Conservation (phyloP, 2,888 invertebrate genomes). For the Apodemia mormo region DNA sequence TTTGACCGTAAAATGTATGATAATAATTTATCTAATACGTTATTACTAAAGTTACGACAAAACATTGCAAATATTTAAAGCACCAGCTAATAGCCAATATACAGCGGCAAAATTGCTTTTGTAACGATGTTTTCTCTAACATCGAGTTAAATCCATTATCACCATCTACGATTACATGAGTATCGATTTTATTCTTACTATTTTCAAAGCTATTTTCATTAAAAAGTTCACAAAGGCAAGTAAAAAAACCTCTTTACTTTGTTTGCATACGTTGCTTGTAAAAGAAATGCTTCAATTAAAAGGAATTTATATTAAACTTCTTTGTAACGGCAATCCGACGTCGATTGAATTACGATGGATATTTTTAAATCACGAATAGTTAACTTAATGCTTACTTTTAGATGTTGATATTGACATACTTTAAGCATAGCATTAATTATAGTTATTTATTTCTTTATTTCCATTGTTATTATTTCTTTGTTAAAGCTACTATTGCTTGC, state of each 20-base stretch:
- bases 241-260: slow-evolving; percentile 17
- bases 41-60: slow-evolving; percentile 25
- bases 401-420: too few relatives aligned
- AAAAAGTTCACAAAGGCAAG: slow-evolving; percentile 20
- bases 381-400: neutral
- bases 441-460: too few relatives aligned
- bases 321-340: slow-evolving; percentile 18
- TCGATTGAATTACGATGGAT: slow-evolving; percentile 1
- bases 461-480: too few relatives aligned
- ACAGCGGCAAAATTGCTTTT: slow-evolving; percentile 78
- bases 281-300: slow-evolving; percentile 24
- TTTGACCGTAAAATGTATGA: neutral
- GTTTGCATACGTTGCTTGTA: slow-evolving; percentile 24
- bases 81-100: slow-evolving; percentile 76
- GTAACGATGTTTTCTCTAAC: slow-evolving; percentile 75
- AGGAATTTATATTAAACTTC: slow-evolving; percentile 25
- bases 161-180: slow-evolving; percentile 46
- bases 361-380: neutral
- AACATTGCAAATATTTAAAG: slow-evolving; percentile 41
- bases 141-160: slow-evolving; percentile 69
- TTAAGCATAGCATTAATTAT: too few relatives aligned
- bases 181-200: slow-evolving; percentile 34
- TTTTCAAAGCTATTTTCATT: slow-evolving; percentile 26
- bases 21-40: slow-evolving; percentile 1
- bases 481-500: too few relatives aligned